Evolutionary conservation across 2,797 vertebrate genomes (phyloP).

Genomic region (Poecilia velifera): DNA sequence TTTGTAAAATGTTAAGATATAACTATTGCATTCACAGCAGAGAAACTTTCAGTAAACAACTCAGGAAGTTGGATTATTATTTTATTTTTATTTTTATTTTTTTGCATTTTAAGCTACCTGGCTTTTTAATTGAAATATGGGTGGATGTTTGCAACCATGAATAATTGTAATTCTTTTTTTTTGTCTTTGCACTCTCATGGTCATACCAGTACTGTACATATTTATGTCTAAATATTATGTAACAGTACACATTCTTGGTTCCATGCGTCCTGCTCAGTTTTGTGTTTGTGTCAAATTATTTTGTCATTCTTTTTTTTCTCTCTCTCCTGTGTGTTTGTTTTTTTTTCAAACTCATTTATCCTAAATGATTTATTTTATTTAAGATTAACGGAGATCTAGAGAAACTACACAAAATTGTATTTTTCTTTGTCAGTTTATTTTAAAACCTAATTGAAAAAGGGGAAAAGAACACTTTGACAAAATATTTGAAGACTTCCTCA

Average conservation of each 20-base stretch:
- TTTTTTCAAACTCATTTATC: constrained; percentile 12
- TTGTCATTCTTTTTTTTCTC: background rate
- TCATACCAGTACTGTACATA: constrained; percentile 26
- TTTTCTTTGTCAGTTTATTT: background rate
- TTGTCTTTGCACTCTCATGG: constrained; percentile 50
- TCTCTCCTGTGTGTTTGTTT: background rate
- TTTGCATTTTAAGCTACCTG: constrained; percentile 25
- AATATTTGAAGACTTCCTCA: constrained; percentile 9
- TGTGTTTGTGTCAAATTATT: background rate
- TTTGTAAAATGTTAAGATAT: background rate
- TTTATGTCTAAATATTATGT: constrained; percentile 43
- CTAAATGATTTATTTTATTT: background rate
- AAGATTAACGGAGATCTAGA: background rate
- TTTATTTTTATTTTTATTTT: background rate
- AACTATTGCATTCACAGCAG: background rate
- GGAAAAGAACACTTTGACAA: background rate
- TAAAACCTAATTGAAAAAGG: background rate
- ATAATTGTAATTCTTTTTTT: constrained; percentile 10
- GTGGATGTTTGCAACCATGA: constrained; percentile 24
- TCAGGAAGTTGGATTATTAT: constrained; percentile 59
- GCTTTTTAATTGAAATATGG: constrained; percentile 16
- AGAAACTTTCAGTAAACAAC: constrained; percentile 33
- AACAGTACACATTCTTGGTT: constrained; percentile 13
- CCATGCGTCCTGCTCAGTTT: constrained; percentile 10
- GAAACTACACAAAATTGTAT: background rate